Conservation (phyloP, 2,797 vertebrate species). For the Enteromius anoplus region DNA sequence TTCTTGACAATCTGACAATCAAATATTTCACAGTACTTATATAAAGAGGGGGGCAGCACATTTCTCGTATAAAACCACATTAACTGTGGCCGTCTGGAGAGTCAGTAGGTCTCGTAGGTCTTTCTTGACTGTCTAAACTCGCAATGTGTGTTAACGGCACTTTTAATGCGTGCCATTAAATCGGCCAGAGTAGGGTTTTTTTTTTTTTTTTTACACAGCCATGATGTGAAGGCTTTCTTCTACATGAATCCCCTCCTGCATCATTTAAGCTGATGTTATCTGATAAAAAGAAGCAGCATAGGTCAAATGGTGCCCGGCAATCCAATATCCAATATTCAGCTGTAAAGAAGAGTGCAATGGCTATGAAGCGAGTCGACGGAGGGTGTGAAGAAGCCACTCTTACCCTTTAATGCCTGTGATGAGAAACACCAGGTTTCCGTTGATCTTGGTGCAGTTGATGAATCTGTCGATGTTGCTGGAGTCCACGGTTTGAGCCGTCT, state of each 20-base stretch:
- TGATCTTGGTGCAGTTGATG: constrained; percentile 98
- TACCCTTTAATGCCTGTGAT: constrained; percentile 98
- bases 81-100: constrained; percentile 18
- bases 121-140: constrained; percentile 28
- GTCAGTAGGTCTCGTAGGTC: constrained; percentile 16
- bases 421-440: constrained; percentile 97
- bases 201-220: neutral
- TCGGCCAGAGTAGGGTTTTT: neutral
- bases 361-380: neutral
- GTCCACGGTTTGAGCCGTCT: constrained; percentile 92
- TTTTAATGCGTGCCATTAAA: constrained; percentile 31
- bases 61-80: constrained; percentile 49
- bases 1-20: constrained; percentile 51
- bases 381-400: constrained; percentile 65
- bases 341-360: constrained; percentile 9
- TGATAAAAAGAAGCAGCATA: constrained; percentile 21
- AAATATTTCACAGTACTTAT: constrained; percentile 43
- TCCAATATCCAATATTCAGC: constrained; percentile 36
- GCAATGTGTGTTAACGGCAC: constrained; percentile 25
- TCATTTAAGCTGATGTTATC: constrained; percentile 43
- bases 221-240: constrained; percentile 11
- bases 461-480: constrained; percentile 98
- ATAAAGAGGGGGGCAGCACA: constrained; percentile 6
- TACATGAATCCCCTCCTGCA: constrained; percentile 14
- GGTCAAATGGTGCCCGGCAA: constrained; percentile 25